Conservation (phyloP, 2,888 invertebrate species). For the Mesochorus sp. region DNA sequence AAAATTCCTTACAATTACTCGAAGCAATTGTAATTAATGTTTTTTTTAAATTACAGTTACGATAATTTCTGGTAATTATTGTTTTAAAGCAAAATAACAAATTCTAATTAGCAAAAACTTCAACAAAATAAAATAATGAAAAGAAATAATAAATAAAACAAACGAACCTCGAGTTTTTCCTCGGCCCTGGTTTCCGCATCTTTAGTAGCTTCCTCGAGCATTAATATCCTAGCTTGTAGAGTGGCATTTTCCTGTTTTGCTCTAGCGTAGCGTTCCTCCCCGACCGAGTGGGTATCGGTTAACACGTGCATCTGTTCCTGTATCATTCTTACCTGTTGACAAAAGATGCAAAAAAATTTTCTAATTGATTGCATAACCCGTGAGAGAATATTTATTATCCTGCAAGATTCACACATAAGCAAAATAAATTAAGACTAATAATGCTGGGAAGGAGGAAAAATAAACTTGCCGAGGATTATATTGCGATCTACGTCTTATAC, state of each 20-base stretch:
- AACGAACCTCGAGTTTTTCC: conserved; percentile 82
- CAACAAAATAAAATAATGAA: not conserved
- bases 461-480: not conserved
- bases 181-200: conserved; percentile 83
- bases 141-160: not conserved
- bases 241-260: conserved; percentile 97
- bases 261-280: conserved; percentile 93
- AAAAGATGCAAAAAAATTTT: not conserved
- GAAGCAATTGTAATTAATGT: too few relatives aligned
- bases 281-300: conserved; percentile 93
- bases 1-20: too few relatives aligned
- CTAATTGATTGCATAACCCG: too few relatives aligned
- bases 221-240: conserved; percentile 93
- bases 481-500: conserved; percentile 16
- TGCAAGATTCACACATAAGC: too few relatives aligned
- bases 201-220: conserved; percentile 90
- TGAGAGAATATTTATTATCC: not conserved
- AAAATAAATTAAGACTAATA: not conserved
- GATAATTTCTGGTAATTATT: too few relatives aligned
- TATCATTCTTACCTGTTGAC: conserved; percentile 91
- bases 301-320: conserved; percentile 96
- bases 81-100: too few relatives aligned
- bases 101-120: not conserved
- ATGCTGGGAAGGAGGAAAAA: not conserved
- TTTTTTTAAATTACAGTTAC: too few relatives aligned